Base-by-base conservation (phyloP, 2,113 vertebrate genomes). In the Tragulus kanchil region DNA sequence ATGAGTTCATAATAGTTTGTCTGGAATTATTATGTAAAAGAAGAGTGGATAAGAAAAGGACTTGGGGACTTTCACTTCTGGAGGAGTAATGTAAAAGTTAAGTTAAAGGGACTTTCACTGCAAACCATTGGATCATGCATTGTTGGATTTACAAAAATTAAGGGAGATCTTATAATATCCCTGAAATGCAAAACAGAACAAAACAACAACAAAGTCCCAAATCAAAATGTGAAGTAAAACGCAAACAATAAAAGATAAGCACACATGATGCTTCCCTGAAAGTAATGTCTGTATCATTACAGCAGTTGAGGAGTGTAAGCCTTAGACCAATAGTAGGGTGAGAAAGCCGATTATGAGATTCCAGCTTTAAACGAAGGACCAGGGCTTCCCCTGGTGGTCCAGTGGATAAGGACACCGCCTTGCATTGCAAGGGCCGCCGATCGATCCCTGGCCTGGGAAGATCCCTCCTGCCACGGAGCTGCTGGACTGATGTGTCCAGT, bases 11-110 rank as follows among this genome's bases (percentile, higher is more conserved):
- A 62, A 52, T 81, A 52, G 31, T 93, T 67, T 86, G 61, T 93
- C 36, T 86, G 71, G 62, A 93, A 71, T 88, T 93, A 59, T 67
- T 64, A 50, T 16, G 61, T 93, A 71, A 61, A 87, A 52, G 75
- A 50, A 88, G 75, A 94, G 31, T 94, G 16, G 10, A 28, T 82
- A 82, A 89, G 65, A 52, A 62, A 82, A 94, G 64, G 65, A 42
- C 54, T 52, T 73, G 56, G 19, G 31, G n/a, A 62, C 19, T 94
- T 89, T 89, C 13, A 73, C 31, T 87, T 73, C 64, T 71, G 17
- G 26, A 94, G 71, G 54, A 94, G 25, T 45, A 42, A 73, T 73
- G 69, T 45, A 45, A 45, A 89, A 50, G 15, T 93, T 81, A 71
- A 25, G 8, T 88, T 89, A 42, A 59, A 88, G 42, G 23, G 31